These are phyloP conservation scores for Urocyon cinereoargenteus DNA, from an alignment of 2,797 vertebrate genomes.

Conservation along the genomic window DNA sequence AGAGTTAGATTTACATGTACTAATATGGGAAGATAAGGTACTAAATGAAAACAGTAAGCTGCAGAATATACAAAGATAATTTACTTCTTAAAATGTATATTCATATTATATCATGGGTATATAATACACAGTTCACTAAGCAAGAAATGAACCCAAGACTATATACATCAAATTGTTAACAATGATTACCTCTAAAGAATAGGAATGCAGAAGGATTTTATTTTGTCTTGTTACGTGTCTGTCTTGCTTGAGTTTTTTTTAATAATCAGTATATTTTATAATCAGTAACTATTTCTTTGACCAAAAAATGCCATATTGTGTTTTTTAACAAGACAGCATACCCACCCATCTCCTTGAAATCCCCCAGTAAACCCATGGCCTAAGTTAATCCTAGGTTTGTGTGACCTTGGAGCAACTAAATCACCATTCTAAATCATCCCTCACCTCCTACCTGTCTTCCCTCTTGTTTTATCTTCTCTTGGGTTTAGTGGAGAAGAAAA, in stretches of 20 bases:
- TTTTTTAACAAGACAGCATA: not conserved
- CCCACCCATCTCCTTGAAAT: not conserved
- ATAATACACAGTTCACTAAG: not conserved
- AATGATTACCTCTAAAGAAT: not conserved
- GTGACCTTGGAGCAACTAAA: not conserved
- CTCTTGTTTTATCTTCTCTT: not conserved
- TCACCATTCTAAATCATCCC: not conserved
- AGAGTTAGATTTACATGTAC: not conserved
- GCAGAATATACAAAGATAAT: not conserved
- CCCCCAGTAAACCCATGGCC: not conserved
- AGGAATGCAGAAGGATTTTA: not conserved
- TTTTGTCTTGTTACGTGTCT: not conserved
- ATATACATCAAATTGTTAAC: not conserved
- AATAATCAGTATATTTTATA: not conserved
- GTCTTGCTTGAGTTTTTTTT: not conserved
- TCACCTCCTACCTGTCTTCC: not conserved
- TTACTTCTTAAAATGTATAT: not conserved
- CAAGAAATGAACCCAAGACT: not conserved
- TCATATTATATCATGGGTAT: no score
- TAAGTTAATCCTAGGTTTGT: not conserved
- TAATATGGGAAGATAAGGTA: not conserved
- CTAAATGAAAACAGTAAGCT: slow-evolving; percentile 2
- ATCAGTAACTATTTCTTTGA: not conserved
- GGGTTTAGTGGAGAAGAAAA: not conserved
- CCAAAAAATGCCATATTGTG: not conserved